phyloP scores from a whole-genome alignment of 2,113 vertebrate species.

The Todiramphus chloris region DNA sequence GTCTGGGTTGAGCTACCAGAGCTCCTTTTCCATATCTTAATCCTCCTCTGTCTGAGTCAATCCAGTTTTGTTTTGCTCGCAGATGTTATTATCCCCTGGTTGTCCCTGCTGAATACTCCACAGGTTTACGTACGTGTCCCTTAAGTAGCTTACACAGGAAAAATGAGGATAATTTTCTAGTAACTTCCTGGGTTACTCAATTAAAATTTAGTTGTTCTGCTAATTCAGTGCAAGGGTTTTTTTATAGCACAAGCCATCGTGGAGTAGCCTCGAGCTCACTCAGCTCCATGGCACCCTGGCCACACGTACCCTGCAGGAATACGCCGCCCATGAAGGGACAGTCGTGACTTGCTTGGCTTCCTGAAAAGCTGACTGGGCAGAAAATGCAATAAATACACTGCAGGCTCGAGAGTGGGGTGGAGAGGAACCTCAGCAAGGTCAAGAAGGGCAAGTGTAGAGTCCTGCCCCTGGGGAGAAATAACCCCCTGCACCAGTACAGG shows the following conservation, averaged over 20 bases:
- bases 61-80: not conserved
- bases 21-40: not conserved
- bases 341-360: not conserved
- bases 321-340: rapidly evolving
- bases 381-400: not conserved
- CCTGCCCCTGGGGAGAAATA: too few relatives aligned
- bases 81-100: not conserved
- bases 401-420: not conserved
- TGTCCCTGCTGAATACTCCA: not conserved
- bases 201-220: not conserved
- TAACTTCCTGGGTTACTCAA: constrained; percentile 17
- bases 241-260: not conserved
- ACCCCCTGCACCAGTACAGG: too few relatives aligned
- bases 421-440: not conserved
- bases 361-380: not conserved
- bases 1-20: not conserved
- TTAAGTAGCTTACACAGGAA: not conserved
- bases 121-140: not conserved
- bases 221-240: not conserved
- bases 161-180: not conserved
- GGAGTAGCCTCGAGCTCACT: not conserved
- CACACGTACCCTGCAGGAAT: not conserved
- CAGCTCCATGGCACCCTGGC: not conserved
- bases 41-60: not conserved
- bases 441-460: not conserved